Evolutionary conservation across 2,888 invertebrate genomes (phyloP).

Genomic region (Holacanthella duospinosa): DNA sequence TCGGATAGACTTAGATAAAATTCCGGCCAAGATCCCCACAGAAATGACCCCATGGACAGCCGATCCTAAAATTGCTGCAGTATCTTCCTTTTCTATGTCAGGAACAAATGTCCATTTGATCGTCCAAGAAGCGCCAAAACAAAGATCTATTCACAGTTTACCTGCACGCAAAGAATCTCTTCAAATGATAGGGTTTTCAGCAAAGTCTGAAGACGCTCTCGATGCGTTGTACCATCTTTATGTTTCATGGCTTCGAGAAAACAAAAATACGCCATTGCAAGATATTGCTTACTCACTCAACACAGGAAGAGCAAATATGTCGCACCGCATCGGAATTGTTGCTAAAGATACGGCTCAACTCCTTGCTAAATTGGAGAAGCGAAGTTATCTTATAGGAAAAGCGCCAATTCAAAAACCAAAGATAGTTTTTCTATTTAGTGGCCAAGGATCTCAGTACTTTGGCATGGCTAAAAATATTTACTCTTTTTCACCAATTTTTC

Average conservation of each 20-base stretch:
- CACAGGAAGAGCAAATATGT: conserved; percentile 17
- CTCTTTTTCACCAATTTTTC: conserved; percentile 16
- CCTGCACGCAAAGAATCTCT: not conserved
- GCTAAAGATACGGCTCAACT: not conserved
- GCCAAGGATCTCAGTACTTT: conserved; percentile 15
- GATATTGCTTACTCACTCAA: conserved; percentile 15
- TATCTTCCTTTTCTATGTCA: conserved; percentile 8
- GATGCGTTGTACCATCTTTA: conserved; percentile 3
- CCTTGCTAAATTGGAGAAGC: not conserved
- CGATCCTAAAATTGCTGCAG: conserved; percentile 5
- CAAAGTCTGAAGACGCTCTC: conserved; percentile 10
- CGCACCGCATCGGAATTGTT: conserved; percentile 11
- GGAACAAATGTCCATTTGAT: conserved; percentile 13
- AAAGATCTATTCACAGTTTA: too few relatives aligned
- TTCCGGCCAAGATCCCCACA: conserved; percentile 24
- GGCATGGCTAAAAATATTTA: conserved; percentile 18
- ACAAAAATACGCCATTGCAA: not conserved
- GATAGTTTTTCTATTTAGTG: conserved; percentile 15
- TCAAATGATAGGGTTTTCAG: conserved; percentile 11
- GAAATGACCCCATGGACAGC: not conserved
- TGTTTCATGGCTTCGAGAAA: not conserved
- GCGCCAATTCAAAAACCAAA: not conserved
- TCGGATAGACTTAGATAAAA: conserved; percentile 18
- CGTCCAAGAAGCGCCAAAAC: conserved; percentile 8
- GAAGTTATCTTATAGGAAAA: not conserved